Conservation (phyloP, 2,113 vertebrate species). For the Mystacornis crossleyi region DNA sequence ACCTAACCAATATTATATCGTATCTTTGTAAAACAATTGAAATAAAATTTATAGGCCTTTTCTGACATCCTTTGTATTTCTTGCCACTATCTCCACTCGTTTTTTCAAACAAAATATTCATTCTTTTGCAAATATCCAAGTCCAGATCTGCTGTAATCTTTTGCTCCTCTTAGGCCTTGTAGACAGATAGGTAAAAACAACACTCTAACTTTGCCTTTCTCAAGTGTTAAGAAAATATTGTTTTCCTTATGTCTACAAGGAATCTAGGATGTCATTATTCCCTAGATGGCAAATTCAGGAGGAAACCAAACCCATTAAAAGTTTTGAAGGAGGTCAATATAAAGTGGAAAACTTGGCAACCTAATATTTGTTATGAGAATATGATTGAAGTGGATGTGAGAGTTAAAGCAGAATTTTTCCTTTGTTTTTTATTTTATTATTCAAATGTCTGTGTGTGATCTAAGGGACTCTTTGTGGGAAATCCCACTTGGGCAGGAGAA, state of each 20-base stretch:
- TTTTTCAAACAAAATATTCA: neutral
- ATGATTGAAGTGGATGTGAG: neutral
- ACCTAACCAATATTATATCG: neutral
- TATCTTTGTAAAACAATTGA: conserved; percentile 33
- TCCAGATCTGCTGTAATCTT: neutral
- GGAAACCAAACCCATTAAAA: neutral
- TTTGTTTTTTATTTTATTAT: neutral
- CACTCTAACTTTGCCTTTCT: neutral
- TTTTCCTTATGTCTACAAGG: neutral
- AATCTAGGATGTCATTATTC: neutral
- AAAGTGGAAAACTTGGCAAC: neutral
- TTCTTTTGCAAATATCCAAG: neutral
- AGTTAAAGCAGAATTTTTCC: neutral
- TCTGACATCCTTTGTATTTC: neutral
- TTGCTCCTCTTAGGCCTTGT: neutral
- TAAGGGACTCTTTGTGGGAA: neutral
- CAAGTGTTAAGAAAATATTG: neutral
- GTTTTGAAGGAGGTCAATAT: neutral
- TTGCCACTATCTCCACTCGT: neutral
- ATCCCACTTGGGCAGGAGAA: neutral
- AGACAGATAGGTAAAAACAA: neutral
- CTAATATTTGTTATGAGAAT: neutral
- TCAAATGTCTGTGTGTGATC: neutral
- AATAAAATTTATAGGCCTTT: conserved; percentile 1
- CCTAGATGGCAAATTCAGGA: neutral